Evolutionary conservation across 2,888 invertebrate genomes (phyloP), one percentile per base, ranked within the genome.

Genomic region (Cremastinae sp.): DNA sequence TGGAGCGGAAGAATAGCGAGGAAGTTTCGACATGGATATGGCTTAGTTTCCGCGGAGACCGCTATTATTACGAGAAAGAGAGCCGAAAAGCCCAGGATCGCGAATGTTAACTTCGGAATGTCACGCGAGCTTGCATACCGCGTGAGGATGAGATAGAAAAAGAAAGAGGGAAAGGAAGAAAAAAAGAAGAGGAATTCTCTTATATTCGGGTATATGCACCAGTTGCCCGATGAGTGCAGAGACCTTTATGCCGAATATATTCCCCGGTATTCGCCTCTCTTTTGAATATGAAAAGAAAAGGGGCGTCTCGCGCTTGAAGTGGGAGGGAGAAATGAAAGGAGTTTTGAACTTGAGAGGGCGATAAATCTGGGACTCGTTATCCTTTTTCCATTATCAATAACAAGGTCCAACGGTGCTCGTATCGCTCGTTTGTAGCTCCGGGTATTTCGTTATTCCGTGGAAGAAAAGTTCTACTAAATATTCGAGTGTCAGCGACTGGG

Each of bases 71-170:
- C 28, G 28, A 28, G 28, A 28, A 51, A 14, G 35, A 28, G 55
- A 47, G 56, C 43, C 65, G 14, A 68, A 74, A 75, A 68, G 71
- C 41, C n/a, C 66, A 65, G 66, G 66, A 75, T 79, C 69, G 78
- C 68, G 70, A 80, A 76, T 78, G 79, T 78, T 80, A 80, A 80
- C 78, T 78, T 68, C 68, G 62, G 58, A 79, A 73, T 80, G 79
- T 79, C 80, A 80, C 80, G 80, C 80, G 64, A 80, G 2, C 28
- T 5, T 2, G 28, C 5, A 5, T 5, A 47, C 69, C 39, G 12
- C 20, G 65, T 65, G 59, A 16, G 28, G 9, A 20, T 43, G 22
- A 39, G 10, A 16, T 16, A 16, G 14, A 49, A 47, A 68, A 22
- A 16, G 8, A 28, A 28, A 28, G 5, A 3, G 28, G 55, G 37